A percentile compares a stretch with the other conserved stretches of the same genome.
phyloP scores from a whole-genome alignment of 2,113 vertebrate genomes.

The Naja naja region DNA sequence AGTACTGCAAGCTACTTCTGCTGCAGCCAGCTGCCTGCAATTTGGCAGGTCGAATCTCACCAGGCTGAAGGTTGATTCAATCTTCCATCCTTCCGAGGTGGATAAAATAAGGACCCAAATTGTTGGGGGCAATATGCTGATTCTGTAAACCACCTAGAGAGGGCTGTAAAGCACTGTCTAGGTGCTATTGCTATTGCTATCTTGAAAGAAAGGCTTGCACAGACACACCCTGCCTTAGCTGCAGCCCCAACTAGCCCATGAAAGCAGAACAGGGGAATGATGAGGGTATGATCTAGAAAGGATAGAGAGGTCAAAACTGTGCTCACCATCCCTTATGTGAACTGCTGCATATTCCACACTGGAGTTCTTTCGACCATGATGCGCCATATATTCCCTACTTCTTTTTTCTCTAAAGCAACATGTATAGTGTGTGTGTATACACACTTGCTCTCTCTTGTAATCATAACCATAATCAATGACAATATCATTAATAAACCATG shows the following conservation, averaged over 20 bases:
- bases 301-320: neutral
- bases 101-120: no score
- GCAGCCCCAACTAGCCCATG: neutral
- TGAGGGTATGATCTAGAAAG: neutral
- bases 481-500: constrained; percentile 39
- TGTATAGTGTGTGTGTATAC: neutral
- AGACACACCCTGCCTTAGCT: neutral
- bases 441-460: constrained; percentile 3
- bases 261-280: neutral
- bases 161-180: no score
- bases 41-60: no score
- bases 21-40: no score
- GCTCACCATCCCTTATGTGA: neutral
- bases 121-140: no score
- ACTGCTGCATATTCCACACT: neutral
- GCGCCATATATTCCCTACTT: neutral
- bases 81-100: no score
- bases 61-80: no score
- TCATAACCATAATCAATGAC: constrained; percentile 39
- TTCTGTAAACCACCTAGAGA: no score
- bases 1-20: no score
- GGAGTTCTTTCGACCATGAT: no score
- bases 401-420: constrained; percentile 9
- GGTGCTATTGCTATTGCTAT: neutral
- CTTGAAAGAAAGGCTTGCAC: neutral